Conservation (phyloP, 37 sponge, comb jelly and placozoan genomes). For the Diacarnus erythraeanus region DNA sequence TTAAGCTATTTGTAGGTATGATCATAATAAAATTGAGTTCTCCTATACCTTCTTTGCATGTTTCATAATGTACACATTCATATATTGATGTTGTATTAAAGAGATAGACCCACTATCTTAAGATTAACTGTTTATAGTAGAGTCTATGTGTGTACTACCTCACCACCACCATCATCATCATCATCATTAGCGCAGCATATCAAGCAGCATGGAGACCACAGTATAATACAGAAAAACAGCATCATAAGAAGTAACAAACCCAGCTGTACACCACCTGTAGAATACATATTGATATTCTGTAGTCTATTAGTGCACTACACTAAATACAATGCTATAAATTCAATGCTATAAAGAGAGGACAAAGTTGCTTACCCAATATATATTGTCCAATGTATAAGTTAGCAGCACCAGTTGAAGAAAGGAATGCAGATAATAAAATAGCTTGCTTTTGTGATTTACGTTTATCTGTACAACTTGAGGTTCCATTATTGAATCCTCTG, state of each 20-base stretch:
- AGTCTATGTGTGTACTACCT: background rate
- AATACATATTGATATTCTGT: no score
- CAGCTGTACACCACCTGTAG: constrained; percentile 28
- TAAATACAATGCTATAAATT: no score
- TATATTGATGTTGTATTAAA: no score
- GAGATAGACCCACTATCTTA: no score
- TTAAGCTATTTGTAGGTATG: no score
- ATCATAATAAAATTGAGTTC: no score
- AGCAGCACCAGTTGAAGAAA: constrained; percentile 70
- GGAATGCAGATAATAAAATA: constrained; percentile 53
- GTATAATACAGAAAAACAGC: background rate
- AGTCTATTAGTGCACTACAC: no score
- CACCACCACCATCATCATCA: constrained; percentile 10
- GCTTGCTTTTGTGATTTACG: constrained; percentile 35
- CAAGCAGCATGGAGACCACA: constrained; percentile 28
- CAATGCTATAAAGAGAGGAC: background rate
- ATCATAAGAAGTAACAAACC: constrained; percentile 15
- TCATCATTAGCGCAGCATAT: background rate
- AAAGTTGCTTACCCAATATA: constrained; percentile 43
- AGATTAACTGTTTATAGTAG: no score
- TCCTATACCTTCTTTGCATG: no score
- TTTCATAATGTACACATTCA: no score
- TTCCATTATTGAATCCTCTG: background rate
- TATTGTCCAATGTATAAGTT: constrained; percentile 81
- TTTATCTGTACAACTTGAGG: constrained; percentile 3